Conservation (phyloP, 2,888 invertebrate genomes). For the Limnephilus marmoratus region DNA sequence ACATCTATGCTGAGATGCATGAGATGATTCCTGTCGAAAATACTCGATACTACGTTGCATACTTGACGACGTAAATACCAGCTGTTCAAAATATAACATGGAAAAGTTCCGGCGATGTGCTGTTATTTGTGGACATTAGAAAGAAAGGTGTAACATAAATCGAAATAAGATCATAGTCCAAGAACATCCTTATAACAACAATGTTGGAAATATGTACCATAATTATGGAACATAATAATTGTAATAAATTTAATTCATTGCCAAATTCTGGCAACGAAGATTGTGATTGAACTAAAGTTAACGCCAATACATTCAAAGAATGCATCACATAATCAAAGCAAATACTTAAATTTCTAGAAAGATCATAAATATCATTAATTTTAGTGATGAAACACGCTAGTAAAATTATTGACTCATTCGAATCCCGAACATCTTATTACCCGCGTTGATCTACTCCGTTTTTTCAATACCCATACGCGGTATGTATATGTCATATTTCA, state of each 20-base stretch:
- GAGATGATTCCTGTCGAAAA: too few species aligned
- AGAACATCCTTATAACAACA: not conserved
- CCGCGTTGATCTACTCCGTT: too few species aligned
- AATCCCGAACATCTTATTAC: too few species aligned
- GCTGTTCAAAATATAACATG: too few species aligned
- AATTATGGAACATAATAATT: not conserved
- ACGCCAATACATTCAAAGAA: not conserved
- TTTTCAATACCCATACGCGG: too few species aligned
- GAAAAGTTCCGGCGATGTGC: not conserved
- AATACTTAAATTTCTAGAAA: not conserved
- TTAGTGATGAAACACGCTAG: not conserved
- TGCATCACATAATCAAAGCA: not conserved
- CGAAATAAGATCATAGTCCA: not conserved
- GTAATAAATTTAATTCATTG: not conserved
- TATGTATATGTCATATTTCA: too few species aligned
- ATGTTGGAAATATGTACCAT: not conserved
- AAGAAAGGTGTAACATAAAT: not conserved
- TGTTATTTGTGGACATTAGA: not conserved
- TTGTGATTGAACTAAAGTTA: not conserved
- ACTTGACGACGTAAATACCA: too few species aligned
- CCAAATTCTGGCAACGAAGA: not conserved
- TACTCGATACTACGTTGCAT: too few species aligned
- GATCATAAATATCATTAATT: not conserved
- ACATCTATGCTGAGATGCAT: too few species aligned
- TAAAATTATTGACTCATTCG: not conserved